Base-by-base conservation (phyloP, 2,113 vertebrate genomes). In the Nipponia nippon region DNA sequence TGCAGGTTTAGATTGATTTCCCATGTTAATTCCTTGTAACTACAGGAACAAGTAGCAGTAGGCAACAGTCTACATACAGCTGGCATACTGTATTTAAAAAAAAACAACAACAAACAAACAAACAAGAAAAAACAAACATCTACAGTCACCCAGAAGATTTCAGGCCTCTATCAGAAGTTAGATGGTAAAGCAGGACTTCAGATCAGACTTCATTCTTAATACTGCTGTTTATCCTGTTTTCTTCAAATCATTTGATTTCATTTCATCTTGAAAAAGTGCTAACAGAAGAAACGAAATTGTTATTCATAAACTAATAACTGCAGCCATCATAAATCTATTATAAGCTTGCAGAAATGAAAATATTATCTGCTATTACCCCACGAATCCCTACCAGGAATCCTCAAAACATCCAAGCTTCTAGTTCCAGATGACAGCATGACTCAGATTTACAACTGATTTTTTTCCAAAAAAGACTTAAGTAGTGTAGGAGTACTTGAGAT, bases 401-500 rank as follows among this genome's bases (percentile, higher is more conserved):
- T 29, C 14, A 95, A 83, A 90, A 76, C 66, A 95, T 47, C 69
- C 30, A 77, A 82, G 36, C 23, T 87, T 83, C 69, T 56, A 20
- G 25, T 88, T 95, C 40, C 56, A 93, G 34, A 79, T 85, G 69
- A 96, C 40, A 91, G 44, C 46, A 65, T 94, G 93, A 97, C 56
- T 97, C 91, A 93, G 61, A 87, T 18, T 85, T 94, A 82, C 22
- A 90, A 85, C 1, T 47, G 14, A 11, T 44, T 87, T 88, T 82
- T 82, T 83, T 83, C 59, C 22, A 78, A 82, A 84, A 87, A 69
- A 71, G 30, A 87, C 52, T 82, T 29, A 56, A 91, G 69, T 36
- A 87, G 34, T 17, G 91, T 94, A 94, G 95, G 95, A 95, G 91
- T 90, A 85, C 53, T 90, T 79, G 66, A 49, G 87, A 83, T 12